A percentile compares a stretch with the other conserved stretches of the same genome.
Evolutionary conservation across 2,888 invertebrate species (phyloP).

Genomic region (Orchesellides sinensis): DNA sequence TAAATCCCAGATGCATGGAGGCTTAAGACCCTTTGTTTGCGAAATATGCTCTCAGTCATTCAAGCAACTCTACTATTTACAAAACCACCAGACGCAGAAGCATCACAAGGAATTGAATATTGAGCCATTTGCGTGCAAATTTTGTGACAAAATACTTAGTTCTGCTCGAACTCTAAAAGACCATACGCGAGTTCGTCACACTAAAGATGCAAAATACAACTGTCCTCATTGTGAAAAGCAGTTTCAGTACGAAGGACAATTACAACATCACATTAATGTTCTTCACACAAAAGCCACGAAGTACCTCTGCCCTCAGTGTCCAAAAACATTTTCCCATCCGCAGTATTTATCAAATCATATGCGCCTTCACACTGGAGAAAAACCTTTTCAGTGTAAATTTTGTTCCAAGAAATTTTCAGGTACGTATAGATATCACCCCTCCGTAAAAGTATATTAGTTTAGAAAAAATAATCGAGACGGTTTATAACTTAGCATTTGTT

Average conservation of each 20-base stretch:
- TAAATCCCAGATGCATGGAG: background rate
- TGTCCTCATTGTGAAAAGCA: conserved; percentile 32
- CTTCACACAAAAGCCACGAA: conserved; percentile 9
- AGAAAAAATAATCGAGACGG: no score
- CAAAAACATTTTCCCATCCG: conserved; percentile 16
- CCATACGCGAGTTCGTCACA: conserved; percentile 17
- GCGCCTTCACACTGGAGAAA: conserved; percentile 14
- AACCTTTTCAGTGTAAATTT: conserved; percentile 27
- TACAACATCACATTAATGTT: conserved; percentile 26
- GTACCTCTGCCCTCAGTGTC: conserved; percentile 33
- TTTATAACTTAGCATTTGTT: background rate
- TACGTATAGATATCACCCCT: background rate
- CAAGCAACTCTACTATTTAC: conserved; percentile 23
- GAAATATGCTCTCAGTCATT: conserved; percentile 41
- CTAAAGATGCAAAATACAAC: conserved; percentile 25
- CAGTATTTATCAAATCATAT: conserved; percentile 25
- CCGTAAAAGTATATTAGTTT: no score
- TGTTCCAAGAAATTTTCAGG: conserved; percentile 29
- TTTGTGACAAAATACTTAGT: conserved; percentile 34
- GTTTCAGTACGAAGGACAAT: conserved; percentile 6
- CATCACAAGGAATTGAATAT: conserved; percentile 42
- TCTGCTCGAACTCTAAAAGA: conserved; percentile 10
- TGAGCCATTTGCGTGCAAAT: conserved; percentile 34
- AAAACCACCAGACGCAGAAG: conserved; percentile 41
- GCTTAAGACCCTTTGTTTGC: conserved; percentile 17